Percentiles rank a stretch among this genome's conserved stretches.
Evolutionary conservation across 2,797 vertebrate genomes (phyloP).

Genomic region (Astyanax mexicanus): DNA sequence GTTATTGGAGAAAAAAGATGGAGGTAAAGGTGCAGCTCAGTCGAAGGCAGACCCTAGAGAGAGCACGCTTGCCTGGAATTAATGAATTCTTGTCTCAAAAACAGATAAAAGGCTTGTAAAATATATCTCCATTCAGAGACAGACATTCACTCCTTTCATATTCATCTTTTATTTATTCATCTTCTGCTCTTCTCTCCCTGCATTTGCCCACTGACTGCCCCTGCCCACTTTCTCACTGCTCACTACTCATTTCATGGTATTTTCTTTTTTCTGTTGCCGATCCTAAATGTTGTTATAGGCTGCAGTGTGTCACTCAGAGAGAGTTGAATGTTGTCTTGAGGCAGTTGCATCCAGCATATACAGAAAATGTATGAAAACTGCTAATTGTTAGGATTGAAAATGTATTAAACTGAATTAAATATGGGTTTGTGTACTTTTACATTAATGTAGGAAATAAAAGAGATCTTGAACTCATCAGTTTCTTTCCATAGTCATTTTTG

Average conservation of each 20-base stretch:
- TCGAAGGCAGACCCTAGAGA: conserved; percentile 6
- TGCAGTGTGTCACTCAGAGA: not conserved
- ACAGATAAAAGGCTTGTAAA: conserved; percentile 35
- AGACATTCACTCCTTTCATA: conserved; percentile 28
- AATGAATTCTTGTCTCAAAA: conserved; percentile 21
- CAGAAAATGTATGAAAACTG: too few relatives aligned
- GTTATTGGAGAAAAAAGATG: conserved; percentile 18
- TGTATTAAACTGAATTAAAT: too few relatives aligned
- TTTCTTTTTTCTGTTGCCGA: not conserved
- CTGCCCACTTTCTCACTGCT: not conserved
- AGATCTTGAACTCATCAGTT: too few relatives aligned
- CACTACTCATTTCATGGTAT: not conserved
- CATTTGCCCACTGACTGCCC: conserved; percentile 5
- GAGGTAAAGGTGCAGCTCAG: conserved; percentile 11
- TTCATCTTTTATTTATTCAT: conserved; percentile 39
- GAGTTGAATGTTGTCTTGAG: not conserved
- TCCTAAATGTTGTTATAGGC: not conserved
- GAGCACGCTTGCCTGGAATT: not conserved
- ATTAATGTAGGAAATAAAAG: too few relatives aligned
- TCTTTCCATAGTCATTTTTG: too few relatives aligned
- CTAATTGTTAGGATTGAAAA: too few relatives aligned
- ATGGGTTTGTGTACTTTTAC: too few relatives aligned
- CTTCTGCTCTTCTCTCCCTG: not conserved
- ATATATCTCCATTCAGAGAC: conserved; percentile 46
- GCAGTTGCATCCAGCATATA: not conserved